A percentile compares a stretch with the other conserved stretches of the same genome.
Evolutionary conservation across 2,888 invertebrate species (phyloP).

Genomic region (Leucophora obtusa): DNA sequence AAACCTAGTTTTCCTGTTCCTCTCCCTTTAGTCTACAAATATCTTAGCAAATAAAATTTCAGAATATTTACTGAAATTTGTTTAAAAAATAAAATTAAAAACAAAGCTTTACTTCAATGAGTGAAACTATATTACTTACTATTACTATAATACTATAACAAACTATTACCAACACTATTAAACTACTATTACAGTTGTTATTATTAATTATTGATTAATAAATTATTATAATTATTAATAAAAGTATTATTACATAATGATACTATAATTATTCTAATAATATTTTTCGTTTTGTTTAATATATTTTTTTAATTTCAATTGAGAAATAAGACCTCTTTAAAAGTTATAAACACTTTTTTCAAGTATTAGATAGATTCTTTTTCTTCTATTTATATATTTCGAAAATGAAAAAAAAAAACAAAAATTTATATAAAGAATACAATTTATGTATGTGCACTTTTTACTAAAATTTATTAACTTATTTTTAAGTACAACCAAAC

Average conservation of each 20-base stretch:
- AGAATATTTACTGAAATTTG: constrained; percentile 48
- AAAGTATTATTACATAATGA: too few species aligned
- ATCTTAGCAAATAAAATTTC: constrained; percentile 53
- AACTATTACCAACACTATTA: constrained; percentile 30
- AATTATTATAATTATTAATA: constrained; percentile 20
- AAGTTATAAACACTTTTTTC: constrained; percentile 47
- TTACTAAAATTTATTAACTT: constrained; percentile 44
- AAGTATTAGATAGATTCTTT: constrained; percentile 47
- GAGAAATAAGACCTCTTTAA: constrained; percentile 56
- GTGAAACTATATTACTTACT: constrained; percentile 59
- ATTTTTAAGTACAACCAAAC: constrained; percentile 8
- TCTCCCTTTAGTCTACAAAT: background rate
- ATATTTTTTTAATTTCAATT: constrained; percentile 27
- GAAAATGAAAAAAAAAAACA: constrained; percentile 5
- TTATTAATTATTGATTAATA: constrained; percentile 5
- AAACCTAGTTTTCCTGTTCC: constrained; percentile 9
- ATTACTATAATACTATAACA: constrained; percentile 36
- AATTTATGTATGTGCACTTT: constrained; percentile 59
- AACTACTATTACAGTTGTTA: constrained; percentile 27
- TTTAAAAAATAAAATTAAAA: constrained; percentile 20
- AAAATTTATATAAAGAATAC: constrained; percentile 11
- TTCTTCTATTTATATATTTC: constrained; percentile 37
- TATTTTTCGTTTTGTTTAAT: constrained; percentile 21
- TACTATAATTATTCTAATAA: background rate
- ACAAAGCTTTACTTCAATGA: constrained; percentile 64